Evolutionary conservation across 2,888 invertebrate genomes (phyloP).

Genomic region (Rotaria macrura): DNA sequence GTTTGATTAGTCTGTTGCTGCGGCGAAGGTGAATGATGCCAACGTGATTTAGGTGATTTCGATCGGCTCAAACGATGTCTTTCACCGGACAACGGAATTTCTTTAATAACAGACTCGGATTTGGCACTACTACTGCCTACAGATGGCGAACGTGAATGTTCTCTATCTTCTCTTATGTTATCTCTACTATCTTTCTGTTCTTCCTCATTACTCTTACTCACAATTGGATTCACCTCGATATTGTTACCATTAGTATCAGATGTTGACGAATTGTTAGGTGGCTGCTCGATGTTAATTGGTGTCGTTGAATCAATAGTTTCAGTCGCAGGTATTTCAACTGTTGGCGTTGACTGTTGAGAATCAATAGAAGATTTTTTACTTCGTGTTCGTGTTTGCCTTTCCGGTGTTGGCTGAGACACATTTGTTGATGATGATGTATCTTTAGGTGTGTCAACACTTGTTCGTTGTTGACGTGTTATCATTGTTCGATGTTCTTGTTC

Average conservation of each 20-base stretch:
- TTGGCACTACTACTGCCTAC: constrained; percentile 11
- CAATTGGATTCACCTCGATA: neutral
- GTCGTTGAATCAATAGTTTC: neutral
- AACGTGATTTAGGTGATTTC: constrained; percentile 33
- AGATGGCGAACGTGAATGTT: neutral
- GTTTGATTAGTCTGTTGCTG: neutral
- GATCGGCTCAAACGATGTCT: constrained; percentile 32
- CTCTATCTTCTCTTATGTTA: neutral
- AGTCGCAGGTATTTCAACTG: neutral
- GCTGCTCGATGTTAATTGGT: neutral
- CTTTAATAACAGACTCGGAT: constrained; percentile 31
- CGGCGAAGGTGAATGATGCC: constrained; percentile 6
- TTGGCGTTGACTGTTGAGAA: neutral
- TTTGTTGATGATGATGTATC: neutral
- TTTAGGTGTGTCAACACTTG: neutral
- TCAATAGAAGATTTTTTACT: neutral
- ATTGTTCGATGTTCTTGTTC: neutral
- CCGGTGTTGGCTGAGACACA: neutral
- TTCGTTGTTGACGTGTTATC: neutral
- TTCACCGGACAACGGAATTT: constrained; percentile 28
- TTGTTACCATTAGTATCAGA: neutral
- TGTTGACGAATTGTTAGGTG: neutral
- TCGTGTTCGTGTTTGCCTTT: neutral
- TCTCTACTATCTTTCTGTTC: neutral
- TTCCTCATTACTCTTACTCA: constrained; percentile 20